Percentiles rank a stretch among this genome's conserved stretches.
Evolutionary conservation across 2,797 vertebrate genomes (phyloP).

Genomic region (Poliocrania exsul): DNA sequence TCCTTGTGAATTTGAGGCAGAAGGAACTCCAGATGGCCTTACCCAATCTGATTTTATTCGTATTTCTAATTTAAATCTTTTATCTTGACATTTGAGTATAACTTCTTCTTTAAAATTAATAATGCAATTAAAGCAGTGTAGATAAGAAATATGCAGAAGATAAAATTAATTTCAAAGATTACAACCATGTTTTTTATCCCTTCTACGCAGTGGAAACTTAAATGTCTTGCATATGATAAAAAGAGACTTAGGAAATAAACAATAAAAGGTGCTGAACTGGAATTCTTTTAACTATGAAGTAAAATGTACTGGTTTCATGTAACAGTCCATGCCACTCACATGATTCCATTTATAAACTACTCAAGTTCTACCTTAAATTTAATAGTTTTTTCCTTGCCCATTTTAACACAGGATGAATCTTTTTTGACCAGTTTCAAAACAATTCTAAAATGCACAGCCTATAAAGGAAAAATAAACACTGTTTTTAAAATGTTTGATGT

Average conservation of each 20-base stretch:
- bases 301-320: background rate
- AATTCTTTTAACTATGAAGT: background rate
- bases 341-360: background rate
- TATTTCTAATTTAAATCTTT: background rate
- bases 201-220: background rate
- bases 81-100: constrained; percentile 28
- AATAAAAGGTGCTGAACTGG: background rate
- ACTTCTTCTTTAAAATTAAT: constrained; percentile 25
- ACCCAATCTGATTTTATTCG: constrained; percentile 11
- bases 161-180: background rate
- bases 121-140: background rate
- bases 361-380: background rate
- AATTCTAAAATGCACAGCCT: background rate
- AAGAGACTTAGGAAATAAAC: background rate
- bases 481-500: background rate
- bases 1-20: constrained; percentile 17
- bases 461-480: background rate
- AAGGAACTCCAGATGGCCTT: constrained; percentile 48
- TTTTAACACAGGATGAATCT: background rate
- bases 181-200: background rate
- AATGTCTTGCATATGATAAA: background rate
- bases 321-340: background rate
- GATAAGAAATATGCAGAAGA: background rate
- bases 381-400: background rate
- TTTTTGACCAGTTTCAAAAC: background rate